Evolutionary conservation across 2,797 vertebrate species (phyloP), one percentile per base, ranked within the genome.

Genomic region (Menidia menidia): DNA sequence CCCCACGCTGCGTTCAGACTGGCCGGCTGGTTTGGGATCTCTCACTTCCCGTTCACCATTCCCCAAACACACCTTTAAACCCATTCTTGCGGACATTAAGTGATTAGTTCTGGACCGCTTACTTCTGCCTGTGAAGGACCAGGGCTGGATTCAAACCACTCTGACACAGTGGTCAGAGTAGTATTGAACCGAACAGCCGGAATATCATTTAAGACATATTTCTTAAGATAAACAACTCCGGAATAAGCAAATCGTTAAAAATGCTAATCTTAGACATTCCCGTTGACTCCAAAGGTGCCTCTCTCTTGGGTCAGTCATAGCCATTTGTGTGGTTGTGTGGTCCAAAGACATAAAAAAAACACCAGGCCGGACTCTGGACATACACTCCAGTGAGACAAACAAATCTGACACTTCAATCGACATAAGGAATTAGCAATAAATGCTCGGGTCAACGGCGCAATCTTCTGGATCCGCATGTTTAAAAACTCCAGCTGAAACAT

Each of bases 271-370:
- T 15, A 13, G 4, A 15, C 64, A 73, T 86, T 80, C 71, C 63
- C 54, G 47, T n/a, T 61, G 66, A 81, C n/a, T 68, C 55, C 15
- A 9, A 53, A 73, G 79, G 45, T 50, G 52, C 33, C 44, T 64
- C 53, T 65, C 65, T 52, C 63, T 41, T 56, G 62, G 33, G 14
- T 54, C 71, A 73, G 63, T 68, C 58, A 77, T 59, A 61, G 70
- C 67, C 77, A 61, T 85, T 80, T n/a, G 83, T 68, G 77, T 78
- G 75, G 81, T 79, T 66, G n/a, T n/a, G n/a, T n/a, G n/a, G n/a
- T 78, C 60, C 55, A 47, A 50, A 76, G 83, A 72, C 79, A 80
- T 76, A 53, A 80, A 85, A 83, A 76, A 73, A 69, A 66, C 75
- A 77, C 72, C n/a, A 71, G 68, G 62, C 70, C 60, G 61, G 48